Conservation (phyloP, 2,113 vertebrate species). For the Oncorhynchus gorbuscha region DNA sequence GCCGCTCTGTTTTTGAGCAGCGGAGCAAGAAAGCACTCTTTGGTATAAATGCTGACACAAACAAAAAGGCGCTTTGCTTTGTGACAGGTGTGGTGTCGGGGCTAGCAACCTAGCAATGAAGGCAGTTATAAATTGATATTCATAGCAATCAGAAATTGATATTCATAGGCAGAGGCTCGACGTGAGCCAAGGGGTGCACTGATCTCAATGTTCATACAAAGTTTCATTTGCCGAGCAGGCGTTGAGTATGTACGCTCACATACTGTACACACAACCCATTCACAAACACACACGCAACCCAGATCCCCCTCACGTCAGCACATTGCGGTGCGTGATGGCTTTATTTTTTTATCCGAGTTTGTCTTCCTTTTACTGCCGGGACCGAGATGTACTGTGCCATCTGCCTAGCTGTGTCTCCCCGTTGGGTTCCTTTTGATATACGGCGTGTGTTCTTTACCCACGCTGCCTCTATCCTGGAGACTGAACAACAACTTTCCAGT, state of each 20-base stretch:
- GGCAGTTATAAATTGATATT: constrained; percentile 57
- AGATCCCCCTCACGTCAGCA: constrained; percentile 11
- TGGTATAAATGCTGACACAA: constrained; percentile 61
- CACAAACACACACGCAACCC: not conserved
- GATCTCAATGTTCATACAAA: constrained; percentile 64
- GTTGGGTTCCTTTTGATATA: constrained; percentile 13
- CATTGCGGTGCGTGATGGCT: constrained; percentile 38
- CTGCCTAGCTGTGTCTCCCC: constrained; percentile 31
- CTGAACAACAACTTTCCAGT: constrained; percentile 10
- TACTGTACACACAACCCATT: not conserved
- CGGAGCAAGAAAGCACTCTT: constrained; percentile 28
- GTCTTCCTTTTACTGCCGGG: constrained; percentile 27
- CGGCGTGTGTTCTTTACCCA: not conserved
- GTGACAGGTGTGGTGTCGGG: constrained; percentile 51
- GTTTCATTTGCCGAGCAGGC: constrained; percentile 61
- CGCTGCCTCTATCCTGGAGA: constrained; percentile 12
- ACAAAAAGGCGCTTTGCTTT: constrained; percentile 63
- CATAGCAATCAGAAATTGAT: constrained; percentile 46
- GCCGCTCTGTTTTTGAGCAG: constrained; percentile 49
- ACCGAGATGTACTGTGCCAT: constrained; percentile 23
- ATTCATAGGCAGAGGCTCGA: constrained; percentile 62
- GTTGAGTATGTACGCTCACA: constrained; percentile 26
- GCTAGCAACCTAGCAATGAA: constrained; percentile 44
- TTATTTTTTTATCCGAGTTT: constrained; percentile 53
- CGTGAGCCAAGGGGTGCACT: constrained; percentile 49